These are phyloP conservation scores for Hyposoter didymator DNA, from an alignment of 2,888 invertebrate genomes.

Conservation along the genomic window DNA sequence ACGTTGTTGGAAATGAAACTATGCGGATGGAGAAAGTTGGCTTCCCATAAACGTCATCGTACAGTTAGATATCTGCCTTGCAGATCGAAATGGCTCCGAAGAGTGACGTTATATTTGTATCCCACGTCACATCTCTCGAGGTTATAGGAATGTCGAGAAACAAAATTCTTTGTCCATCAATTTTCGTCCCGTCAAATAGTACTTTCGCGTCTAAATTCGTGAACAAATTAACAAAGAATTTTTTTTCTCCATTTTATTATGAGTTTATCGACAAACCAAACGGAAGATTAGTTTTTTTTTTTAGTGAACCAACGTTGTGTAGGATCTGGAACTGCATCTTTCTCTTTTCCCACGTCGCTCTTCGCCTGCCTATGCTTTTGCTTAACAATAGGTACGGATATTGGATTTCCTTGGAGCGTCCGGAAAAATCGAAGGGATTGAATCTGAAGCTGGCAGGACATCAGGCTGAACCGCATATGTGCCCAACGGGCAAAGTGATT, in stretches of 20 bases:
- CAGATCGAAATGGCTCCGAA: slow-evolving; percentile 36
- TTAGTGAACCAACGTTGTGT: slow-evolving; percentile 26
- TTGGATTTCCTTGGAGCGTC: slow-evolving; percentile 63
- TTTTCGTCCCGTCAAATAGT: not conserved
- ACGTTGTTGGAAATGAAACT: slow-evolving; percentile 52
- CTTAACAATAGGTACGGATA: slow-evolving; percentile 60
- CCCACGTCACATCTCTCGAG: slow-evolving; percentile 43
- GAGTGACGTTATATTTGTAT: slow-evolving; percentile 36
- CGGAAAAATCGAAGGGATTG: slow-evolving; percentile 57
- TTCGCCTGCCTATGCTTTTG: not conserved
- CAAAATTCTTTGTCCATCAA: not conserved
- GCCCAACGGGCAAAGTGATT: slow-evolving; percentile 65
- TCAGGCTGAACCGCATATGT: slow-evolving; percentile 51
- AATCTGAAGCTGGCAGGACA: slow-evolving; percentile 60
- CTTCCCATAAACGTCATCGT: slow-evolving; percentile 16
- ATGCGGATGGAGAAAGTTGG: slow-evolving; percentile 57
- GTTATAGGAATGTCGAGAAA: slow-evolving; percentile 7
- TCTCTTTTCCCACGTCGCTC: slow-evolving; percentile 1
- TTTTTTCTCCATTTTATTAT: not conserved
- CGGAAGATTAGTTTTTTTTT: not conserved
- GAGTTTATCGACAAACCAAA: not conserved
- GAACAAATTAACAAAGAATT: not conserved
- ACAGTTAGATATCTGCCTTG: slow-evolving; percentile 19
- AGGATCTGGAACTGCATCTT: slow-evolving; percentile 46
- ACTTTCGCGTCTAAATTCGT: not conserved